Base-by-base conservation (phyloP, 1,140 invertebrate species). In the Panagrolaimus sp. region DNA sequence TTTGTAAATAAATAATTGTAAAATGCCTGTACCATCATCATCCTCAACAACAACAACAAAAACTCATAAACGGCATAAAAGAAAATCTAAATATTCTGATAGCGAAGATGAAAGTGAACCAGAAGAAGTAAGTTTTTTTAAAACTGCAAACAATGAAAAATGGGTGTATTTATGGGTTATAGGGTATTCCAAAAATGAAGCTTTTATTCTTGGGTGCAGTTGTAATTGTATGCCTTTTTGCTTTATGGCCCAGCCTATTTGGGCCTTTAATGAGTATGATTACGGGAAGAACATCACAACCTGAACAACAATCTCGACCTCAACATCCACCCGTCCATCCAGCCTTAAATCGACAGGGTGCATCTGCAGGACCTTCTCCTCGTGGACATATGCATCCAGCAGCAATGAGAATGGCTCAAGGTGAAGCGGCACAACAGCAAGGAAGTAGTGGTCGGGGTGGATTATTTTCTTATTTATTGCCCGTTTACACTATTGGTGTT, bases 401-500 rank as follows among this genome's bases (percentile, higher is more conserved):
- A 38, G 74, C 72, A 23, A 75, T 76, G 73, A 51, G 74, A 62
- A 75, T 75, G 74, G 31, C 31, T 2, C 66, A 69, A 38, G 67
- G 45, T 14, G 70, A 65, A 23, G 70, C 72, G 46, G 72, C 66
- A 38, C 16, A 38, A 46, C 13, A 38, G n/a, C 62, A 46, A 44
- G 63, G 72, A 14, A 27, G 27, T 38, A 63, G 5, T 23, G 71
- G 66, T 11, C 63, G 65, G 23, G 73, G 73, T 27, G 65, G 65
- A 27, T 69, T 76, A 69, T 72, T 72, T 45, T 66, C 73, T 14
- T 76, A 69, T 66, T 66, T 76, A 66, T 25, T 76, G 23, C 74
- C 74, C 1, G 43, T 74, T n/a, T 76, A 76, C 45, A 76, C 73
- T 5, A 64, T 76, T 13, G 74, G 74, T 13, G 74, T 76, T 9